Base-by-base conservation (phyloP, 1,140 invertebrate genomes). In the Eumaeus atala region DNA sequence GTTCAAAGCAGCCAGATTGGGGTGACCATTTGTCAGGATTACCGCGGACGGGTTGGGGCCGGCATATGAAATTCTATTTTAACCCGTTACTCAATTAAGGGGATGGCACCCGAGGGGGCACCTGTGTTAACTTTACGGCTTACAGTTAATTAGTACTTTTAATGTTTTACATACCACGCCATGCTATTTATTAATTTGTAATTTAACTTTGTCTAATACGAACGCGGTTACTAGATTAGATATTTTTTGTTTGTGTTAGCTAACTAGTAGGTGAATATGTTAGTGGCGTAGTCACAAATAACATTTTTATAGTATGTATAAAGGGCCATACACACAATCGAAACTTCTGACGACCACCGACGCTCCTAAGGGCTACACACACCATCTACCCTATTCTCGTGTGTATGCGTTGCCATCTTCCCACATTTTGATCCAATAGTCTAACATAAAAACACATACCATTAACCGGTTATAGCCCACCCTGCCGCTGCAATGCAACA, bases 11-110 rank as follows among this genome's bases (percentile, higher is more conserved):
- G 8, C 28, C 17, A 28, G 36, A 48, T 28, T 57, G 51, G 40
- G 56, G 56, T 51, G 34, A 58, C 49, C 56, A 58, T 58, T 47
- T 36, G 34, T 58, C 42, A 58, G 49, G 56, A 58, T 58, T 58
- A 58, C 47, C 33, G 33, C n/a, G n/a, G 49, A 48, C 36, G 12
- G 38, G n/a, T 12, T 14, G 9, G 12, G 12, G 12, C 0, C 2
- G 40, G 7, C 14, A 44, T 44, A 44, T 44, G 40, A 44, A 16
- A 44, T 44, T 44, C 40, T 3, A 44, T 44, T 44, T 44, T 9
- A 44, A 14, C n/a, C 17, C 10, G n/a, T 7, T 14, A 14, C 38
- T 1, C n/a, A 40, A 40, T 38, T 11, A 38, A 12, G 14, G 14
- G 40, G 14, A 44, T 9, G 40, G 7, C 14, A 8, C 40, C 40